These are phyloP conservation scores for Phenganax subtilis DNA, from an alignment of 92 coral and sea anemone species.

Conservation along the genomic window DNA sequence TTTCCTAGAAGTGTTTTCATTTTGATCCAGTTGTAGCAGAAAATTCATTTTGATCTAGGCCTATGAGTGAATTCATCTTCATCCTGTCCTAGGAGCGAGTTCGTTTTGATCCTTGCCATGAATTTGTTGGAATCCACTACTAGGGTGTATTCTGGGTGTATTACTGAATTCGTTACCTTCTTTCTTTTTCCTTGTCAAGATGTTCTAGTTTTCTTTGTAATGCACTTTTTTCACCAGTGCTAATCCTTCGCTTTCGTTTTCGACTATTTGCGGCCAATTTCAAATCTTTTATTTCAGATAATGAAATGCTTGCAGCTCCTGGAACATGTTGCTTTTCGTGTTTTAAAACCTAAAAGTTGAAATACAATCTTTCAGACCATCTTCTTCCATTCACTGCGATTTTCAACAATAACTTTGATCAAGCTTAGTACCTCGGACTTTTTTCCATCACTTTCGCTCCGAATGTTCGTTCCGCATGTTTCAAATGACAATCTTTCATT, in stretches of 20 bases:
- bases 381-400: too few species aligned
- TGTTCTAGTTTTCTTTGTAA: slow-evolving; percentile 37
- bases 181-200: slow-evolving; percentile 39
- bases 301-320: background rate
- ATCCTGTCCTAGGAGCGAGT: too few species aligned
- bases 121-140: background rate
- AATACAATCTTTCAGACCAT: too few species aligned
- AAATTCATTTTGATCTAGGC: too few species aligned
- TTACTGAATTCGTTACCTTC: background rate
- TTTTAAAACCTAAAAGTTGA: background rate
- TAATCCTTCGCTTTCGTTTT: background rate
- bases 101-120: background rate
- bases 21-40: too few species aligned
- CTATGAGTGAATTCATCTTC: too few species aligned
- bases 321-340: background rate
- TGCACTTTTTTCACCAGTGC: slow-evolving; percentile 17
- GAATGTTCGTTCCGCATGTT: background rate
- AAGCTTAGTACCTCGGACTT: background rate
- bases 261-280: slow-evolving; percentile 12
- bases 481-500: background rate
- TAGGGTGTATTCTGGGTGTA: background rate
- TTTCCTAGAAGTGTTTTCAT: too few species aligned
- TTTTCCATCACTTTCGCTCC: background rate
- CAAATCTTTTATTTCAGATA: background rate
- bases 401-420: too few species aligned